Conservation (phyloP, 2,888 invertebrate species). For the Hofmannophila pseudospretella region DNA sequence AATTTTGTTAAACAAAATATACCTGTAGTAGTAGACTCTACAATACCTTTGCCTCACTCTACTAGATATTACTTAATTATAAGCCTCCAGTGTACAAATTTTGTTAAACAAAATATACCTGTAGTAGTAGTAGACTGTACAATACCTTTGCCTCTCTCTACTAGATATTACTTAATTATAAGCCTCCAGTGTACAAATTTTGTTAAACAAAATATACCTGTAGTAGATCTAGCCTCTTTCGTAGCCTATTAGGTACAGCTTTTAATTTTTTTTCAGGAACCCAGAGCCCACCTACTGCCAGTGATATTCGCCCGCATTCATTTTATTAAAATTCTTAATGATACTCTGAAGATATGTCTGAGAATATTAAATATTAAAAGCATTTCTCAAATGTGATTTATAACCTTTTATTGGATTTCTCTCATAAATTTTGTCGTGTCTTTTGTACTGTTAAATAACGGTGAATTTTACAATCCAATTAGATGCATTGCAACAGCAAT, state of each 20-base stretch:
- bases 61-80: too few species aligned
- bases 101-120: too few species aligned
- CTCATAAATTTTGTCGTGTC: not conserved
- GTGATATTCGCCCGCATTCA: conserved; percentile 83
- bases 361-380: conserved; percentile 82
- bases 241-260: not conserved
- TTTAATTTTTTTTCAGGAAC: conserved; percentile 77
- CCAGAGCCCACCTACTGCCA: conserved; percentile 81
- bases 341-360: conserved; percentile 80
- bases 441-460: not conserved
- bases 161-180: too few species aligned
- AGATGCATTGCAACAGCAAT: too few species aligned
- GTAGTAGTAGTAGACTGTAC: too few species aligned
- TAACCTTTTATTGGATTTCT: not conserved
- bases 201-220: too few species aligned
- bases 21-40: too few species aligned
- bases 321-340: conserved; percentile 80
- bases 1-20: too few species aligned
- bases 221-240: conserved; percentile 1
- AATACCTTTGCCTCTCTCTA: too few species aligned
- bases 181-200: too few species aligned
- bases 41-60: too few species aligned
- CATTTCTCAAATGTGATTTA: conserved; percentile 13
- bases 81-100: too few species aligned
- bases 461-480: not conserved